Conservation (phyloP, 2,113 vertebrate species). For the Formicarius rufipectus region DNA sequence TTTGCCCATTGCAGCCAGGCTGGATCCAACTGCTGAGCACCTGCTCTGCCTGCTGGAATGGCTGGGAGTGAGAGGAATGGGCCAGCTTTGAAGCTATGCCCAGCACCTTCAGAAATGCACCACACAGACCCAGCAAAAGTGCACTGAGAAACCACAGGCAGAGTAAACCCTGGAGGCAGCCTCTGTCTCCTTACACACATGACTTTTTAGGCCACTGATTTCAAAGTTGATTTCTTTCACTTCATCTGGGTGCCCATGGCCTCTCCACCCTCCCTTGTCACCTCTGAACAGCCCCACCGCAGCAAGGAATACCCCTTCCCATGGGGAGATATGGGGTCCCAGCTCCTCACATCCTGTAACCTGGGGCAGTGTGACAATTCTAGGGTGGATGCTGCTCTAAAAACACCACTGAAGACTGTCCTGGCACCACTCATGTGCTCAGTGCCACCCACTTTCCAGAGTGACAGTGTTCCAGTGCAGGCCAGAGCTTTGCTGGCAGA, state of each 20-base stretch:
- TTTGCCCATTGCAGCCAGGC: slow-evolving; percentile 22
- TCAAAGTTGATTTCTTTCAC: background rate
- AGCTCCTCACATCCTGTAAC: background rate
- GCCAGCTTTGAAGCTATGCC: background rate
- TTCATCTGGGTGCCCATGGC: background rate
- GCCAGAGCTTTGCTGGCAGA: background rate
- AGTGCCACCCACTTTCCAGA: background rate
- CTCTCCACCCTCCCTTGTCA: background rate
- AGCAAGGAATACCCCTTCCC: background rate
- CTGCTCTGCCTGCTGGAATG: slow-evolving; percentile 6
- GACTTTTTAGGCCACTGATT: background rate
- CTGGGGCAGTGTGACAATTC: background rate
- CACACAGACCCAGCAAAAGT: background rate
- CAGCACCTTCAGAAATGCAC: background rate
- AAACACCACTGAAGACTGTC: background rate
- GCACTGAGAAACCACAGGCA: background rate
- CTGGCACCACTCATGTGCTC: background rate
- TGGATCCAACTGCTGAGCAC: background rate
- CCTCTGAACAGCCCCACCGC: background rate
- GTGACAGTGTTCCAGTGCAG: background rate
- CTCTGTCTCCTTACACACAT: background rate
- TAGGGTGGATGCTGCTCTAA: background rate
- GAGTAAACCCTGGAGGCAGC: background rate
- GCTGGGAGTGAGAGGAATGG: background rate
- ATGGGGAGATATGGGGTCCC: background rate